Evolutionary conservation across 2,797 vertebrate genomes (phyloP).

Genomic region (Eidolon dupreanum): DNA sequence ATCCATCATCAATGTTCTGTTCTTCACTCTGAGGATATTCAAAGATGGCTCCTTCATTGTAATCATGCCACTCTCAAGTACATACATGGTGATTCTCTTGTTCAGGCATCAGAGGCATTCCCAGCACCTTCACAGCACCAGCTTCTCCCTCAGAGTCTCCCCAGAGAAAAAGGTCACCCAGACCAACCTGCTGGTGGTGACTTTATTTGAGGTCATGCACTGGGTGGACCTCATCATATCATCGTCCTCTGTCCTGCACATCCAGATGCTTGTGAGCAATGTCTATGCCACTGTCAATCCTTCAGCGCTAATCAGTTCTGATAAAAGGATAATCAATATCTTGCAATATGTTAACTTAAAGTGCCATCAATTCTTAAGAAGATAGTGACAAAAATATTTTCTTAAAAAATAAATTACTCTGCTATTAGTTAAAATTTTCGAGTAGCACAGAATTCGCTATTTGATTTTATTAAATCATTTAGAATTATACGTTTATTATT

Average conservation of each 20-base stretch:
- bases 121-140: not conserved
- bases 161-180: not conserved
- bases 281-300: not conserved
- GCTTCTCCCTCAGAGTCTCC: not conserved
- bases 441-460: not conserved
- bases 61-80: not conserved
- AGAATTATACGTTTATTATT: not conserved
- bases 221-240: not conserved
- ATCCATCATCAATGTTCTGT: not conserved
- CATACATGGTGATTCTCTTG: no score
- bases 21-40: not conserved
- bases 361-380: not conserved
- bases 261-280: not conserved
- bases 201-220: not conserved
- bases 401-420: not conserved
- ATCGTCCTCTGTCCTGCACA: not conserved
- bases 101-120: not conserved
- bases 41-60: not conserved
- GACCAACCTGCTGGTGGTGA: not conserved
- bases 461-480: not conserved
- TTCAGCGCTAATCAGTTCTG: not conserved
- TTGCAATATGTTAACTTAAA: not conserved
- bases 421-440: not conserved
- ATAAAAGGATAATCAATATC: not conserved
- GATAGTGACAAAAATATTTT: not conserved